Base-by-base conservation (phyloP, 2,888 invertebrate species). In the Eulithis prunata region DNA sequence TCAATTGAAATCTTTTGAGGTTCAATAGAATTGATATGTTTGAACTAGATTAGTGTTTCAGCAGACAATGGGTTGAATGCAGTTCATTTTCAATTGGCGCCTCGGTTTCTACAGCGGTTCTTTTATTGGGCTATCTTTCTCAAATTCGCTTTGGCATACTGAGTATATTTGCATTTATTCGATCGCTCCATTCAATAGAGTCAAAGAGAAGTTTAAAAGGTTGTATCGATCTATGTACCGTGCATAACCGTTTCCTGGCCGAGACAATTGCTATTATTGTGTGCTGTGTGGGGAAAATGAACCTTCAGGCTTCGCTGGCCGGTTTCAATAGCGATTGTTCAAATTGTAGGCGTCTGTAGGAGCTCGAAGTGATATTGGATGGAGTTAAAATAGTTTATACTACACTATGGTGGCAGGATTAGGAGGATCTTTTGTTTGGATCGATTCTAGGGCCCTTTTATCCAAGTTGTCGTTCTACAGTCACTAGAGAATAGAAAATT, bases 241-340 rank as follows among this genome's bases (percentile, higher is more conserved):
- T 91, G 79, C 85, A 87, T 85, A 92, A 89, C 83, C 78, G 83
- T 73, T 91, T 93, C 92, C 92, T 90, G 91, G 80, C 75, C 78
- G 68, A 86, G 87, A 92, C 92, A 92, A 92, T 92, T 80, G 83
- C 81, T 74, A 85, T 85, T 86, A 89, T 91, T 85, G 81, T 83
- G 72, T 75, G 70, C 72, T 75, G 72, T 68, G 76, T 84, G 82
- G 89, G 89, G 91, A 88, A 90, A 90, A 88, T 82, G 80, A 79
- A 86, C 92, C 93, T 92, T 92, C 92, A 91, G 86, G 92, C 88
- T 87, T 81, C 81, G 83, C 73, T 90, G 90, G 78, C 73, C 87
- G 81, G 80, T 81, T 84, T 91, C 89, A 91, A 91, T 91, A 80
- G 90, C 85, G 76, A 91, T 91, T 91, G 91, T 90, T 81, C 75